Percentiles rank a stretch among this genome's conserved stretches.
Evolutionary conservation across 2,113 vertebrate genomes (phyloP).

Genomic region (Microcebus lehilahytsara): DNA sequence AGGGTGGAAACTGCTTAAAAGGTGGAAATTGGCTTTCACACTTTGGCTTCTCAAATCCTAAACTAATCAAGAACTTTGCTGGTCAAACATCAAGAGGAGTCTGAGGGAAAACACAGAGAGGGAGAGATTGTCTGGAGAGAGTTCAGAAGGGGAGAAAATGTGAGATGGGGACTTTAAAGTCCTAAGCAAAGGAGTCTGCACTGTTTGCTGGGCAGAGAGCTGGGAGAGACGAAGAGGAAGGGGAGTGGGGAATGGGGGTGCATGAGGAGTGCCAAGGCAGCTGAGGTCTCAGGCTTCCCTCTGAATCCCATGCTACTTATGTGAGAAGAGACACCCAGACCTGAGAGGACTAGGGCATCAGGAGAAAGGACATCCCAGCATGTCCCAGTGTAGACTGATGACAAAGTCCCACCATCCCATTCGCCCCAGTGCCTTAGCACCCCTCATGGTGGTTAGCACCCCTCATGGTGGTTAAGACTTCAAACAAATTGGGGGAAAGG

Average conservation of each 20-base stretch:
- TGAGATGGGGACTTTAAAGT: background rate
- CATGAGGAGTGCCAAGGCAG: background rate
- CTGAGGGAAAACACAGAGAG: background rate
- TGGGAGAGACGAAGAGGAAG: fast-evolving
- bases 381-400: background rate
- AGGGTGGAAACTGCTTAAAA: background rate
- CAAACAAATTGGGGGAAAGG: background rate
- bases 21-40: background rate
- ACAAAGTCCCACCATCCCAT: background rate
- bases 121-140: background rate
- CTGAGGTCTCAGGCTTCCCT: background rate
- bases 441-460: background rate
- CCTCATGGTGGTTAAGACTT: background rate
- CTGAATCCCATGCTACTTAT: background rate
- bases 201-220: background rate
- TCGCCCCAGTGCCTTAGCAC: background rate
- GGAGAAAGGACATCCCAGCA: too few species aligned
- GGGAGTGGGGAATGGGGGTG: background rate
- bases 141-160: background rate
- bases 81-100: background rate
- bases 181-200: background rate
- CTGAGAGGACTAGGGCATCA: background rate
- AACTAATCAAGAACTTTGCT: background rate
- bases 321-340: background rate
- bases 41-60: background rate